Percentiles rank a stretch among this genome's conserved stretches.
These are phyloP conservation scores for Idaea dimidiata DNA, from an alignment of 2,888 invertebrate species.

Conservation along the genomic window DNA sequence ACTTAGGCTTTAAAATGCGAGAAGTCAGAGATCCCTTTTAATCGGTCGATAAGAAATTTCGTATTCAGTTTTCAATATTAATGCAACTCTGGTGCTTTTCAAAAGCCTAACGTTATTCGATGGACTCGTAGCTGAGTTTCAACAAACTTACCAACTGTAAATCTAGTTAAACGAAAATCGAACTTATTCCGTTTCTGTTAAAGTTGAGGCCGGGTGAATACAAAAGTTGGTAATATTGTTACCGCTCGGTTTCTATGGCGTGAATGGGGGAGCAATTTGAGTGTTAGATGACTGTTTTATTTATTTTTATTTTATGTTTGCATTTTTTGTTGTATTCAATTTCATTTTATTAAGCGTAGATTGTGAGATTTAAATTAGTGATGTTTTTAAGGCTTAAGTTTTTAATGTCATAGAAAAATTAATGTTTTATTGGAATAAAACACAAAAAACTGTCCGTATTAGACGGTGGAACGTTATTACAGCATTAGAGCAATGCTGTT, in stretches of 20 bases:
- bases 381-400: too few relatives aligned
- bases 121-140: slow-evolving; percentile 20
- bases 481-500: too few relatives aligned
- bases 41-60: not conserved
- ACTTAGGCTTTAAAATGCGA: too few relatives aligned
- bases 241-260: slow-evolving; percentile 17
- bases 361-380: not conserved
- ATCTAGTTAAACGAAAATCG: slow-evolving; percentile 16
- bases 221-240: slow-evolving; percentile 18
- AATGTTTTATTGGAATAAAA: too few relatives aligned
- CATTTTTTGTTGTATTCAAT: not conserved
- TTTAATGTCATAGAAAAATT: too few relatives aligned
- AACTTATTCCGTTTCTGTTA: slow-evolving; percentile 15
- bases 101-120: slow-evolving; percentile 23
- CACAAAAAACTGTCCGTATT: too few relatives aligned
- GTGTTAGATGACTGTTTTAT: not conserved
- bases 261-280: slow-evolving; percentile 10
- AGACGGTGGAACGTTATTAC: too few relatives aligned
- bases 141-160: slow-evolving; percentile 14
- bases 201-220: slow-evolving; percentile 11
- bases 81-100: slow-evolving; percentile 9
- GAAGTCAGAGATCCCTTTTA: too few relatives aligned
- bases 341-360: not conserved
- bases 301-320: slow-evolving; percentile 1
- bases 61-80: not conserved